Evolutionary conservation across 2,797 vertebrate genomes (phyloP).

Genomic region (Myotis myotis): DNA sequence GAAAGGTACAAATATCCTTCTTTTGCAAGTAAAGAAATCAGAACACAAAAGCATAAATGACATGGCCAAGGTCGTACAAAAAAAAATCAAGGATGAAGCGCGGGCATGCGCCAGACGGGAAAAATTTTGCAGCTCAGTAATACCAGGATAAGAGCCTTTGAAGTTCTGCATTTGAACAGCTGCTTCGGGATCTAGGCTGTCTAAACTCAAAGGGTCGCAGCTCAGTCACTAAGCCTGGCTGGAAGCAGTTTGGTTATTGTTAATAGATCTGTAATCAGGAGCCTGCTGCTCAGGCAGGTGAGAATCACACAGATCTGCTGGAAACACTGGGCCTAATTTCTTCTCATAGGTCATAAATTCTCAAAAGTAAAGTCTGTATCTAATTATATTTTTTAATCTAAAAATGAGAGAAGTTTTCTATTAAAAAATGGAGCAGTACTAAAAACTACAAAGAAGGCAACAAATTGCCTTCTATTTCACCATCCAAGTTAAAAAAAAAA

Average conservation of each 20-base stretch:
- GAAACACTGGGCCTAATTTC: background rate
- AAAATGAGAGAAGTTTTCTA: constrained; percentile 33
- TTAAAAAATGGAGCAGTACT: background rate
- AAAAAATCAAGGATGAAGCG: background rate
- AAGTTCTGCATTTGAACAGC: constrained; percentile 43
- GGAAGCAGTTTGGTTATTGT: constrained; percentile 46
- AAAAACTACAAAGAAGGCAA: constrained; percentile 23
- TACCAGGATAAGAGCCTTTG: constrained; percentile 43
- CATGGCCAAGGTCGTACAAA: background rate
- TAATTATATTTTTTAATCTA: constrained; percentile 59
- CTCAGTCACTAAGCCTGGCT: constrained; percentile 47
- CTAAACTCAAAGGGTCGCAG: constrained; percentile 43
- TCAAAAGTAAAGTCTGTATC: background rate
- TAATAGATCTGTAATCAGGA: constrained; percentile 4
- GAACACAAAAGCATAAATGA: constrained; percentile 29
- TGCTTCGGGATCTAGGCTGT: constrained; percentile 50
- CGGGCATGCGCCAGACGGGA: too few species aligned
- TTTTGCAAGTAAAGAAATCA: constrained; percentile 38
- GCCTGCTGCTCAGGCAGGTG: background rate
- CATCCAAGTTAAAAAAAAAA: background rate
- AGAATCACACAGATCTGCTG: constrained; percentile 28
- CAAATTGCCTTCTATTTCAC: background rate
- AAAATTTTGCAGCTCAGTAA: constrained; percentile 21
- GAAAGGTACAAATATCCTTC: background rate
- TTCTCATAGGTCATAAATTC: constrained; percentile 37